Conservation (phyloP, 2,888 invertebrate species). For the Sphaerophoria taeniata region DNA sequence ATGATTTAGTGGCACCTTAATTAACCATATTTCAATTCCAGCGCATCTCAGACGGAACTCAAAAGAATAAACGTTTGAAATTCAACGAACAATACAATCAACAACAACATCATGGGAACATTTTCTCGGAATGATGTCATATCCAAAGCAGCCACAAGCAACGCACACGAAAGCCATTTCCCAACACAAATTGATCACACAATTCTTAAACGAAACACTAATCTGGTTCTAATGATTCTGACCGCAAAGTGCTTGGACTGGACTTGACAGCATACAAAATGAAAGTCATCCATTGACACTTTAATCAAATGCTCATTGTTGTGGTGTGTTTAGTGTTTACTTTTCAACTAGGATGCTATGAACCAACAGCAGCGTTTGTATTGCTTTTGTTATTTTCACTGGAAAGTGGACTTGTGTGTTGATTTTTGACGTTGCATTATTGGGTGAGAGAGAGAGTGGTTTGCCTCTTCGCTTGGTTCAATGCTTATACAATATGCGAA, state of each 20-base stretch:
- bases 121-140: slow-evolving; percentile 22
- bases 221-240: slow-evolving; percentile 52
- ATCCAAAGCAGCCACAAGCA: neutral
- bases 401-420: no score
- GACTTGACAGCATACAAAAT: slow-evolving; percentile 36
- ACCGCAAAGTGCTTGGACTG: slow-evolving; percentile 42
- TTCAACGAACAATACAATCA: neutral
- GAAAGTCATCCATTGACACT: slow-evolving; percentile 54
- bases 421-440: no score
- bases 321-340: slow-evolving; percentile 6
- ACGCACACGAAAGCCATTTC: neutral
- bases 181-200: slow-evolving; percentile 32
- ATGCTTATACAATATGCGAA: no score
- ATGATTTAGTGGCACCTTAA: no score
- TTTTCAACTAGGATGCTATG: slow-evolving; percentile 12
- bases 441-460: no score
- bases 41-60: no score
- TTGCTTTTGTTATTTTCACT: no score
- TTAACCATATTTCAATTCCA: no score
- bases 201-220: slow-evolving; percentile 50
- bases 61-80: neutral
- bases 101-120: slow-evolving; percentile 18
- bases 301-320: slow-evolving; percentile 44
- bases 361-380: no score
- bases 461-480: no score